These are phyloP conservation scores for Marronus borbonicus DNA, from an alignment of 2,888 invertebrate genomes.

Conservation along the genomic window DNA sequence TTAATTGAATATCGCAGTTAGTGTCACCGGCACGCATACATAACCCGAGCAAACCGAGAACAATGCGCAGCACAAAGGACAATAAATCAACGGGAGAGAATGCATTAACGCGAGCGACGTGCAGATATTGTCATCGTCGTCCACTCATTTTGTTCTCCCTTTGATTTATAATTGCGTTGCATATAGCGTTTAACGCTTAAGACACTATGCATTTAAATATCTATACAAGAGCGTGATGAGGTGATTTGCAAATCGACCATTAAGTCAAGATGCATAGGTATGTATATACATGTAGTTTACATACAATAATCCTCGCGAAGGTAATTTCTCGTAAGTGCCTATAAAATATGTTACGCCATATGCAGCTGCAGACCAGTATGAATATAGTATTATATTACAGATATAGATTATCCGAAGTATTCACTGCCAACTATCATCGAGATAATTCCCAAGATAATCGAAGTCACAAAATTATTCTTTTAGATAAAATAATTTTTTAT, in stretches of 20 bases:
- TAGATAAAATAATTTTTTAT: too few relatives aligned
- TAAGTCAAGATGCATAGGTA: not conserved
- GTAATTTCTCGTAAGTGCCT: too few relatives aligned
- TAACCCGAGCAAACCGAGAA: constrained; percentile 1
- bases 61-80: constrained; percentile 21
- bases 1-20: constrained; percentile 35
- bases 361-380: too few relatives aligned
- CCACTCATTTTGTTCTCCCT: constrained; percentile 24
- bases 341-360: too few relatives aligned
- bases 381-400: too few relatives aligned
- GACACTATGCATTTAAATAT: constrained; percentile 3
- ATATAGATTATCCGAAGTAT: too few relatives aligned
- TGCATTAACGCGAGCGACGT: constrained; percentile 14
- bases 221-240: not conserved
- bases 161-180: constrained; percentile 28
- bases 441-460: too few relatives aligned
- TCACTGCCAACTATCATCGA: too few relatives aligned
- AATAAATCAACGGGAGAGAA: constrained; percentile 26
- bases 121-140: constrained; percentile 33
- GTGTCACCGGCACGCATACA: constrained; percentile 31
- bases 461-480: too few relatives aligned
- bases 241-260: constrained; percentile 16
- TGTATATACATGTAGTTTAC: not conserved
- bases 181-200: not conserved
- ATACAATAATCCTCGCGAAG: not conserved